These are phyloP conservation scores for Gallinago paraguaiae DNA, from an alignment of 2,113 vertebrate genomes.

Conservation along the genomic window DNA sequence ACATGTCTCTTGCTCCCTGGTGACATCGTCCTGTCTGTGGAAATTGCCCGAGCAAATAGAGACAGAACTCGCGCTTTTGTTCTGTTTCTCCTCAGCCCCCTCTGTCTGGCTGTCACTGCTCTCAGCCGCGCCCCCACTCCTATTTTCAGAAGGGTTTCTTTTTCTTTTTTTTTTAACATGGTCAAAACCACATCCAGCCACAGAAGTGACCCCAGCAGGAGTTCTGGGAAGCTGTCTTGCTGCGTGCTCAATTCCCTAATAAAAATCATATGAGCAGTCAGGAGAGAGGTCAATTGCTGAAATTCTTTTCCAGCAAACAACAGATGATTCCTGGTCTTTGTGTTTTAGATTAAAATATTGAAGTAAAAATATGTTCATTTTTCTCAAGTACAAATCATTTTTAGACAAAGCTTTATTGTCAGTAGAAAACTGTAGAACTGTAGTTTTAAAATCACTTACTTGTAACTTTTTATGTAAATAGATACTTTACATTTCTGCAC, in stretches of 20 bases:
- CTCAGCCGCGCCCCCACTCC: background rate
- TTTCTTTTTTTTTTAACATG: background rate
- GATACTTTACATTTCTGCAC: background rate
- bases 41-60: background rate
- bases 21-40: background rate
- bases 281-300: background rate
- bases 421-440: background rate
- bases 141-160: background rate
- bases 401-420: background rate
- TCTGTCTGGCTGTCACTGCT: background rate
- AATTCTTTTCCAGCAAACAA: slow-evolving; percentile 37
- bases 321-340: slow-evolving; percentile 6
- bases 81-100: background rate
- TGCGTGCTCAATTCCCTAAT: background rate
- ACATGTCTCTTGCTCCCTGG: rapidly evolving
- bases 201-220: background rate
- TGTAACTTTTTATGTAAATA: slow-evolving; percentile 27
- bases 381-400: slow-evolving; percentile 22
- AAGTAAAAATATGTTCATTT: slow-evolving; percentile 27
- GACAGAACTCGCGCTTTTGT: background rate
- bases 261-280: slow-evolving; percentile 23
- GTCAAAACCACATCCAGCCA: background rate
- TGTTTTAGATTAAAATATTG: background rate
- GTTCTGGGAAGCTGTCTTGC: background rate
- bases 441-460: background rate